Base-by-base conservation (phyloP, 2,797 vertebrate species). In the Chiroxiphia lanceolata region DNA sequence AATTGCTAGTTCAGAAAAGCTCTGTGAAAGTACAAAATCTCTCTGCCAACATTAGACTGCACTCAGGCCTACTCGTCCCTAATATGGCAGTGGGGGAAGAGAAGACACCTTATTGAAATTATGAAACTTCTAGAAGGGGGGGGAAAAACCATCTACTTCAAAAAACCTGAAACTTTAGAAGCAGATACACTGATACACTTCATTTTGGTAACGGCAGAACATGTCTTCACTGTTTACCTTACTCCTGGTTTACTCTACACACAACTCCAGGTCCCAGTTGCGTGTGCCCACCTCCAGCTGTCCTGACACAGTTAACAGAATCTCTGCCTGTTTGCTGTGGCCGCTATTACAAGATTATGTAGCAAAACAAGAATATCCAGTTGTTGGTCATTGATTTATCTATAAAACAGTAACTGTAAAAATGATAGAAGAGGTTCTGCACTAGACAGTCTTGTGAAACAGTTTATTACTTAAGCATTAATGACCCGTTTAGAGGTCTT, bases 381-480 rank as follows among this genome's bases (percentile, higher is more conserved):
- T 92, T 95, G 81, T 87, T 88, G 67, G 63, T 54, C 90, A 87
- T 94, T 96, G 87, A 97, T 97, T 97, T 96, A 97, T 96, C 95
- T 95, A 94, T 96, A 96, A 97, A 97, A 94, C 92, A 89, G 95
- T 83, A 95, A 97, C 95, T 94, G 95, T 97, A 97, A 97, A 97
- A 96, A 93, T 97, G 96, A 97, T 75, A 94, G 79, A 97, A 94
- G 94, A 89, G 94, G 68, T 85, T 95, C 94, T 96, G 51, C 54
- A 89, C 91, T 89, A 92, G 95, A 95, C 79, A 95, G 91, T 82
- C 94, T 83, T 94, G 91, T 94, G 96, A 95, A 97, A 95, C 91
- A 97, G 96, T 97, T 97, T 97, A 97, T 97, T 97, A 96, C 95
- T 97, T 96, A 96, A 96, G 93, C 89, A 96, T 97, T 97, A 97